phyloP scores from a whole-genome alignment of 2,797 vertebrate species.

The Sebastes kiyomatsui region DNA sequence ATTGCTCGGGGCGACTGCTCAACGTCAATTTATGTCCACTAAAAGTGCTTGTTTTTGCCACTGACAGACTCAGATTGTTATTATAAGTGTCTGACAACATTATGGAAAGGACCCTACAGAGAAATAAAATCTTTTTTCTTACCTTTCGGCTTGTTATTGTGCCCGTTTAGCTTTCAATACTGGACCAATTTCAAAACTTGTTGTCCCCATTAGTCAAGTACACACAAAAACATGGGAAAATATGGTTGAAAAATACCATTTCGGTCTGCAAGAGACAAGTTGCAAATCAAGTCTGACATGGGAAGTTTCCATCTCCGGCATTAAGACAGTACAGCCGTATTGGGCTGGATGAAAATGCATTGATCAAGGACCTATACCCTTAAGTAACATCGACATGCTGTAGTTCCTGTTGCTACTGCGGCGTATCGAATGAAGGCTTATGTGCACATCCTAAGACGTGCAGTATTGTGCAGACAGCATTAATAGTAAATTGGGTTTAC shows the following conservation, averaged over 20 bases:
- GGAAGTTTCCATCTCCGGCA: background rate
- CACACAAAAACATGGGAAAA: background rate
- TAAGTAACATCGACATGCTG: background rate
- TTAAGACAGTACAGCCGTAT: background rate
- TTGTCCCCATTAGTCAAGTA: background rate
- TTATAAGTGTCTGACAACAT: background rate
- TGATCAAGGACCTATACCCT: conserved; percentile 3
- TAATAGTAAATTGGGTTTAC: conserved; percentile 11
- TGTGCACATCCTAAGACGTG: background rate
- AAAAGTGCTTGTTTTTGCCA: background rate
- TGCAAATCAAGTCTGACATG: background rate
- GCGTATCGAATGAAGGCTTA: background rate
- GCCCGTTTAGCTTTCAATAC: background rate
- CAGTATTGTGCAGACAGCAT: conserved; percentile 15
- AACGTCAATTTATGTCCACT: background rate
- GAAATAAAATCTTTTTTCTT: background rate
- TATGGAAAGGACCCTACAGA: too few relatives aligned
- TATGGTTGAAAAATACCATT: background rate
- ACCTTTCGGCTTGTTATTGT: background rate
- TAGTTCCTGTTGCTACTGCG: background rate
- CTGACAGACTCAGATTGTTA: background rate
- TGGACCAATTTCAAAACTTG: background rate
- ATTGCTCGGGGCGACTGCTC: background rate
- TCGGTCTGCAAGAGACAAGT: background rate
- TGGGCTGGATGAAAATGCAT: background rate